Base-by-base conservation (phyloP, 2,888 invertebrate genomes). In the Thymelicus sylvestris region DNA sequence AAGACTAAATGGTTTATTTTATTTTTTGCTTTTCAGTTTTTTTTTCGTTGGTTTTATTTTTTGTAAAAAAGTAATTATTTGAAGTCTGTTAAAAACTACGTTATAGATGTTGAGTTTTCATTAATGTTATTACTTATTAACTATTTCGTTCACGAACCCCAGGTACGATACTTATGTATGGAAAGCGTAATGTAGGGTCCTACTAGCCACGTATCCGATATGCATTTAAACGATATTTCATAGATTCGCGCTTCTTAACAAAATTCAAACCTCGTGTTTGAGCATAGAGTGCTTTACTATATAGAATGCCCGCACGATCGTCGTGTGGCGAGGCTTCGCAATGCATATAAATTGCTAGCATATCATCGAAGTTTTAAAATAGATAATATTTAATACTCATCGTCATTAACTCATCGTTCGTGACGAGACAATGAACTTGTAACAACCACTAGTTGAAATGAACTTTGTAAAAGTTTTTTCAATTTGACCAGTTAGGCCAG, bases 141-240 rank as follows among this genome's bases (percentile, higher is more conserved):
- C 3, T 66, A 66, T 39, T 24, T 68, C 62, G 6, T 24, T 55
- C 48, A 67, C 62, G 63, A 55, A 47, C 39, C 62, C 24, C 66
- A 73, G 10, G 2, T 41, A 41, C 59, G 52, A 61, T 74, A 77
- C 75, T 78, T 79, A 73, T 79, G 76, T 80, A 77, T 77, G 77
- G 77, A 73, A 75, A 72, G 75, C 76, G 75, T 73, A 79, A 75
- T 81, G 79, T 78, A 77, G 81, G 78, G 77, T 78, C 78, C 79
- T 78, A 76, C 77, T 72, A 78, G 67, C 73, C 74, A 74, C 64
- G 78, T 76, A 80, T 82, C 81, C 83, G 83, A 76, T 76, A 74
- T 72, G 83, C 80, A 81, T 83, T 79, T 77, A 76, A 81, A 83
- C 77, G 72, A 79, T 77, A 74, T 74, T 77, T 74, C 73, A 77